Conservation (phyloP, 92 coral and sea anemone species). For the Chrysogorgia sp. region DNA sequence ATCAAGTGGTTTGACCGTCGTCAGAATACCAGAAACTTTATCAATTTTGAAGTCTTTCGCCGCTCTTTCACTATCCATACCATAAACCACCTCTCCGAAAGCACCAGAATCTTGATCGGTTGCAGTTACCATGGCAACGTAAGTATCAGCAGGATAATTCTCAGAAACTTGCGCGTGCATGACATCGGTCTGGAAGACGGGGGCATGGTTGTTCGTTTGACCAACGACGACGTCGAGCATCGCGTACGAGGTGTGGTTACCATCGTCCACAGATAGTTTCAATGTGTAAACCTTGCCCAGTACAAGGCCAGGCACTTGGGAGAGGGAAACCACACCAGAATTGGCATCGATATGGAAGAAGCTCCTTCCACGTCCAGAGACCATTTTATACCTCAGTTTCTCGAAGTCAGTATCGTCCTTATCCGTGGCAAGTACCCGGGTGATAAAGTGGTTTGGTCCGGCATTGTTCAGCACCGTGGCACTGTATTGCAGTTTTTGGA, state of each 20-base stretch:
- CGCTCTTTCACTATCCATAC: conserved; percentile 82
- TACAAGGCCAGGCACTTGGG: conserved; percentile 74
- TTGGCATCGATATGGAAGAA: conserved; percentile 70
- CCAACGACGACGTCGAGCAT: conserved; percentile 89
- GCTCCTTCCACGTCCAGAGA: conserved; percentile 71
- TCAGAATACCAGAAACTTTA: conserved; percentile 86
- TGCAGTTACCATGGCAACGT: conserved; percentile 96
- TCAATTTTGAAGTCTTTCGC: conserved; percentile 83
- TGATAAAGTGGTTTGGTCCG: conserved; percentile 94
- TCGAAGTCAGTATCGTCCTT: conserved; percentile 80
- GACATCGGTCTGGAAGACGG: conserved; percentile 74
- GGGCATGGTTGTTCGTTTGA: conserved; percentile 89
- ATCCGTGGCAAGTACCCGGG: conserved; percentile 91
- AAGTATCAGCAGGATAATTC: conserved; percentile 85
- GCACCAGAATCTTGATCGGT: conserved; percentile 91
- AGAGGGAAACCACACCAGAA: conserved; percentile 88
- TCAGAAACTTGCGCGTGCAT: conserved; percentile 79
- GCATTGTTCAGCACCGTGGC: conserved; percentile 88
- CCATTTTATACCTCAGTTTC: conserved; percentile 71
- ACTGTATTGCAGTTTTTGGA: conserved; percentile 79
- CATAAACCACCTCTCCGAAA: conserved; percentile 74
- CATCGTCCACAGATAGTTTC: conserved; percentile 77
- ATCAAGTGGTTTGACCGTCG: conserved; percentile 84
- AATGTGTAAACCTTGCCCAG: conserved; percentile 84
- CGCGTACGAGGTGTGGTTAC: conserved; percentile 65